A percentile compares a stretch with the other conserved stretches of the same genome.
Conservation (phyloP, 2,888 invertebrate species). For the Aphidius colemani region DNA sequence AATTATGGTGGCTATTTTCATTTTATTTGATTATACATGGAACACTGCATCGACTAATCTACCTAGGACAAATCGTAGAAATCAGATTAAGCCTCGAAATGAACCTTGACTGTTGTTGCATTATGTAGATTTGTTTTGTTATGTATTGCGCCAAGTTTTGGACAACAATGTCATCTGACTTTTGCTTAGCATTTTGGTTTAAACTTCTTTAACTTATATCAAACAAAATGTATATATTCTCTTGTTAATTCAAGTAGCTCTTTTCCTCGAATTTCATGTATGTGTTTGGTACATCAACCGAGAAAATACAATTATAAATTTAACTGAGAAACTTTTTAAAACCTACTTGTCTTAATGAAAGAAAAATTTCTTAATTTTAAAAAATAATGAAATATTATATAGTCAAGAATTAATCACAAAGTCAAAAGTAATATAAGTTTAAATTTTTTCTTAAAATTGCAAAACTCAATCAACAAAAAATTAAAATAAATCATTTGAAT, state of each 20-base stretch:
- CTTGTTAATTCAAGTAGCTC: conserved; percentile 11
- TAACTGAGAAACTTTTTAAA: too few species aligned
- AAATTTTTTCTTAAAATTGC: too few species aligned
- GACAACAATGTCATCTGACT: conserved; percentile 36
- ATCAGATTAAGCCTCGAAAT: conserved; percentile 38
- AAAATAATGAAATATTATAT: too few species aligned
- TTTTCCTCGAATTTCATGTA: conserved; percentile 38
- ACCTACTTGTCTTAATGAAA: too few species aligned
- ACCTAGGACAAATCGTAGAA: conserved; percentile 37
- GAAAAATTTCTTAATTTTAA: too few species aligned
- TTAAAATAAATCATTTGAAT: too few species aligned
- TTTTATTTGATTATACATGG: too few species aligned
- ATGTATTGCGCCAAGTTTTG: conserved; percentile 44
- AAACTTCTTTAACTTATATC: neutral
- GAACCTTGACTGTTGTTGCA: conserved; percentile 39
- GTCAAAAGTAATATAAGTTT: too few species aligned
- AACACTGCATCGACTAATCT: conserved; percentile 33
- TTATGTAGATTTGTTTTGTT: conserved; percentile 43
- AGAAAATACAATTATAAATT: too few species aligned
- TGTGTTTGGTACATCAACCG: conserved; percentile 3
- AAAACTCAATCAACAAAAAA: too few species aligned
- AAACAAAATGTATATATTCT: neutral
- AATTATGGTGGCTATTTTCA: too few species aligned
- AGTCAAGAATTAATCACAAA: too few species aligned
- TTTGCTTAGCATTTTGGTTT: neutral